Percentiles rank a stretch among this genome's conserved stretches.
Conservation (phyloP, 2,888 invertebrate genomes). For the Drosophila subsilvestris region DNA sequence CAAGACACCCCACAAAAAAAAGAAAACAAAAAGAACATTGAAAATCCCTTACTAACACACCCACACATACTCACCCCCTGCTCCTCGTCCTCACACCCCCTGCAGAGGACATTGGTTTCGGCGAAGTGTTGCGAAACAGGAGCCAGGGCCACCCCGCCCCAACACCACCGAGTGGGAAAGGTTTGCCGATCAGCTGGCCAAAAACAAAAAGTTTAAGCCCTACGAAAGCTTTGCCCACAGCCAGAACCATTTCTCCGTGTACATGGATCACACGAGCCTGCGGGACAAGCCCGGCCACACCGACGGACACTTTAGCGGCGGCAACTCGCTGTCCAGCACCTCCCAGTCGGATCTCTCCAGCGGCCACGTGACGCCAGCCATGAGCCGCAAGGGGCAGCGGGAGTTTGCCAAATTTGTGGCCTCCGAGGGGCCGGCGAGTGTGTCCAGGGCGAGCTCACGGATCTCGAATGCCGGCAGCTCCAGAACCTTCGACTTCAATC, state of each 20-base stretch:
- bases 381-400: constrained; percentile 55
- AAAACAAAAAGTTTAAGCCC: constrained; percentile 77
- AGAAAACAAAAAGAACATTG: constrained; percentile 32
- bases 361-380: constrained; percentile 65
- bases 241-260: constrained; percentile 68
- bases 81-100: background rate
- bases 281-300: constrained; percentile 65
- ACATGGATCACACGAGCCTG: constrained; percentile 67
- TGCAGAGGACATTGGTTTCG: constrained; percentile 40
- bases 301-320: constrained; percentile 68
- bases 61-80: background rate
- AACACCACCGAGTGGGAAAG: constrained; percentile 82
- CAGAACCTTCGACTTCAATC: constrained; percentile 75
- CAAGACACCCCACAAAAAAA: constrained; percentile 1
- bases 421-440: constrained; percentile 60
- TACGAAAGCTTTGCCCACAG: constrained; percentile 71
- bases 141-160: constrained; percentile 61
- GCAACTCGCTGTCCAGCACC: constrained; percentile 63
- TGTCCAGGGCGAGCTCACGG: constrained; percentile 67
- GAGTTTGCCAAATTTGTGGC: constrained; percentile 72
- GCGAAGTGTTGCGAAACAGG: constrained; percentile 7
- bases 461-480: constrained; percentile 56
- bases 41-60: constrained; percentile 30
- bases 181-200: constrained; percentile 80
- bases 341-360: constrained; percentile 71